A percentile compares a stretch with the other conserved stretches of the same genome.
These are phyloP conservation scores for Dicrurus megarhynchus DNA, from an alignment of 2,113 vertebrate species.

Conservation along the genomic window DNA sequence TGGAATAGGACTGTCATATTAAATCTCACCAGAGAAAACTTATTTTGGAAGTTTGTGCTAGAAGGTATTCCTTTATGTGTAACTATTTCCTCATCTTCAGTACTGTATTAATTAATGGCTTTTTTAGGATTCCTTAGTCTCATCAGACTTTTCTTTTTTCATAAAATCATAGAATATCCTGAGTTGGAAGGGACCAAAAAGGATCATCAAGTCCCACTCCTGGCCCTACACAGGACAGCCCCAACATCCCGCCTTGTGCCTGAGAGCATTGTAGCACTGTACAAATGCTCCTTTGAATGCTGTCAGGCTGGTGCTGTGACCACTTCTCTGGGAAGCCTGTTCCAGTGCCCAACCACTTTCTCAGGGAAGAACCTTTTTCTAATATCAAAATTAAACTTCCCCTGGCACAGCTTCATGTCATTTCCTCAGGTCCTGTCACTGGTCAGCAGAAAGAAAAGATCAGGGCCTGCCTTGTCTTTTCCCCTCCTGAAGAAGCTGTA, in stretches of 20 bases:
- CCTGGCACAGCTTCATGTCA: too few relatives aligned
- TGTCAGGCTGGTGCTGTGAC: not conserved
- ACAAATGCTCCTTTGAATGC: not conserved
- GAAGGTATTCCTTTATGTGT: not conserved
- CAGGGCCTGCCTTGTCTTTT: not conserved
- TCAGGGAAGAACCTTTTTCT: not conserved
- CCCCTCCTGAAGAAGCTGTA: fast-evolving
- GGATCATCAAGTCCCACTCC: not conserved
- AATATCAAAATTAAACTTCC: not conserved
- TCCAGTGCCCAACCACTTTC: not conserved
- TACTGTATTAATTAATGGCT: not conserved
- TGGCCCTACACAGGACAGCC: not conserved
- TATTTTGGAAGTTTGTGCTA: not conserved
- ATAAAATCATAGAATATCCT: not conserved
- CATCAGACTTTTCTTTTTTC: not conserved
- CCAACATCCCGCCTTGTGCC: too few relatives aligned
- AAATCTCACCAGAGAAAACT: not conserved
- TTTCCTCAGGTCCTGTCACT: not conserved
- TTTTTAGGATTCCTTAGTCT: not conserved
- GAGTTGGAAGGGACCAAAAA: not conserved
- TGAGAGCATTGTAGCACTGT: not conserved
- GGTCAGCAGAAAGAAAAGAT: not conserved
- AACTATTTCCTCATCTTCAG: not conserved
- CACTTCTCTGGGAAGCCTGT: not conserved
- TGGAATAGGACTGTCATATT: not conserved